These are phyloP conservation scores for Antheraea assamensis DNA, from an alignment of 2,888 invertebrate species.

Conservation along the genomic window DNA sequence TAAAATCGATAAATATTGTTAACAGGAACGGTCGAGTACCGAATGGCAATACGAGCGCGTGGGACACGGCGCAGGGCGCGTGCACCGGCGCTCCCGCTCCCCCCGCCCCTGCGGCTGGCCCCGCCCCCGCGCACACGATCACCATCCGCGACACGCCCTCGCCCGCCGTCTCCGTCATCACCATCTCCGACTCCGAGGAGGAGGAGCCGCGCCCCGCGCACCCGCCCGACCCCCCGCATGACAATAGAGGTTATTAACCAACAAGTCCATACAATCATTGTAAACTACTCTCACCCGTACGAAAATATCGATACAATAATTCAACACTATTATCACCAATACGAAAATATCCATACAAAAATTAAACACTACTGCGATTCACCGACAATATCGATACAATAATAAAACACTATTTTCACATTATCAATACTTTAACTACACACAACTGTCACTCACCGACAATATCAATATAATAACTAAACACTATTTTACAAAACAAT, in stretches of 20 bases:
- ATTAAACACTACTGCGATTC: too few species aligned
- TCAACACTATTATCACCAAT: too few species aligned
- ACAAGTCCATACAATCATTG: background rate
- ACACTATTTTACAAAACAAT: too few species aligned
- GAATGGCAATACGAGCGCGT: conserved; percentile 25
- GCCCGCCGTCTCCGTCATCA: conserved; percentile 96
- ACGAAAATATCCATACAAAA: too few species aligned
- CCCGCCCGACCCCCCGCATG: conserved; percentile 40
- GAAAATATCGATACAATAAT: background rate
- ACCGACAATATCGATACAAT: too few species aligned
- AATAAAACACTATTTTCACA: too few species aligned
- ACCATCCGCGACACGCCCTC: conserved; percentile 97
- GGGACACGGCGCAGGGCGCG: conserved; percentile 40
- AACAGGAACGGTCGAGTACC: conserved; percentile 35
- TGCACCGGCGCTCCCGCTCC: conserved; percentile 21
- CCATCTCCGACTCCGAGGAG: conserved; percentile 93
- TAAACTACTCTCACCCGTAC: background rate
- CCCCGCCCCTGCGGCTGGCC: conserved; percentile 22
- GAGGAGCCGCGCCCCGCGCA: conserved; percentile 73
- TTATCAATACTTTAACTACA: too few species aligned
- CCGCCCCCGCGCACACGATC: conserved; percentile 88
- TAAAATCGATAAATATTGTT: background rate
- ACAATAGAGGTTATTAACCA: conserved; percentile 48
- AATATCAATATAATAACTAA: too few species aligned
- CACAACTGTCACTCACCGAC: too few species aligned